Conservation (phyloP, 2,888 invertebrate genomes). For the Troides oblongomaculatus region DNA sequence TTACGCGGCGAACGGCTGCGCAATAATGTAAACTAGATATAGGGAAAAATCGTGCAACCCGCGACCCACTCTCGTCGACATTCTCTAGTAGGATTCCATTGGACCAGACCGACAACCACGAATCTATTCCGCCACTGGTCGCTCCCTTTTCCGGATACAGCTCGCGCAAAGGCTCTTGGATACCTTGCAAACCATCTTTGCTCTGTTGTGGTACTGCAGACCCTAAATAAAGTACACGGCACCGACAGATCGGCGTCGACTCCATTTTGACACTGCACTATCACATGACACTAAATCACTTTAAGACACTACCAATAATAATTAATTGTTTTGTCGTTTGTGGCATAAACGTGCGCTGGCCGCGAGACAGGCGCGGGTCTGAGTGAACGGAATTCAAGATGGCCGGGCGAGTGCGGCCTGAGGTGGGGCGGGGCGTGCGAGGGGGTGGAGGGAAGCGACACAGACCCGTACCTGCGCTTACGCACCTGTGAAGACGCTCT, state of each 20-base stretch:
- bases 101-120: conserved; percentile 98
- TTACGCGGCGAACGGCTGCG: conserved; percentile 95
- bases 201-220: conserved; percentile 98
- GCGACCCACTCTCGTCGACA: conserved; percentile 96
- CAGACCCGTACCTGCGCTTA: conserved; percentile 60
- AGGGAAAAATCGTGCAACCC: conserved; percentile 96
- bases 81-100: conserved; percentile 97
- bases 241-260: conserved; percentile 97
- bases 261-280: conserved; percentile 79
- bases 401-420: conserved; percentile 49
- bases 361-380: conserved; percentile 74
- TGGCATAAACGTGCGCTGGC: conserved; percentile 58
- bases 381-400: conserved; percentile 79
- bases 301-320: conserved; percentile 52
- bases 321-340: conserved; percentile 42
- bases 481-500: conserved; percentile 70
- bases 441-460: conserved; percentile 34
- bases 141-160: conserved; percentile 97
- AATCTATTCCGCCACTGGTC: conserved; percentile 93
- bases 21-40: conserved; percentile 97
- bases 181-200: conserved; percentile 97
- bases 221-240: conserved; percentile 97
- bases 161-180: conserved; percentile 97
- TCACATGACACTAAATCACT: conserved; percentile 73
- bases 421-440: conserved; percentile 31